These are phyloP conservation scores for Neodiprion lecontei DNA, from an alignment of 1,140 invertebrate species.

Conservation along the genomic window DNA sequence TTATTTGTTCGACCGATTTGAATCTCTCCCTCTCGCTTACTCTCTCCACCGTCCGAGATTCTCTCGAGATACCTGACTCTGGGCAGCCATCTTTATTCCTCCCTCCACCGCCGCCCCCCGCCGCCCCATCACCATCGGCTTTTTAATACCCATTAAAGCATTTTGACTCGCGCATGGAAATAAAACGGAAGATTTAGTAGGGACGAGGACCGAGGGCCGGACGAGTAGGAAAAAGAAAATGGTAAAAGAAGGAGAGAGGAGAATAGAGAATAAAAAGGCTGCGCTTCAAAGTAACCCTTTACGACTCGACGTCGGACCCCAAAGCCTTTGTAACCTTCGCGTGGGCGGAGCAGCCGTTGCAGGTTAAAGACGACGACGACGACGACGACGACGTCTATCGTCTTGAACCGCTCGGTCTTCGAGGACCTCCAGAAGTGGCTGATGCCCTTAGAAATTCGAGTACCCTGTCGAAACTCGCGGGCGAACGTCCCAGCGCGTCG, in stretches of 20 bases:
- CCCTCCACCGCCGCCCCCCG: not conserved
- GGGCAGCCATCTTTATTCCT: too few species aligned
- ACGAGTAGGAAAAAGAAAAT: not conserved
- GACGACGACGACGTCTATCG: not conserved
- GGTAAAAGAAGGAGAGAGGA: not conserved
- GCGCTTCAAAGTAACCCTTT: conserved; percentile 7
- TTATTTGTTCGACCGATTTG: conserved; percentile 47
- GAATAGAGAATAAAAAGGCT: not conserved
- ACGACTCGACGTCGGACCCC: not conserved
- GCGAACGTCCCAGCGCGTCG: not conserved
- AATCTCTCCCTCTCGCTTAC: conserved; percentile 25
- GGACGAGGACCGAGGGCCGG: not conserved
- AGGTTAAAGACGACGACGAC: not conserved
- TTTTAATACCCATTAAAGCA: conserved; percentile 1
- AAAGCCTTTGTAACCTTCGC: not conserved
- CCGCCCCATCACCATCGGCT: not conserved
- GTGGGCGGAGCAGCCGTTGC: not conserved
- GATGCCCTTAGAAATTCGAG: not conserved
- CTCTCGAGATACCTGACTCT: not conserved
- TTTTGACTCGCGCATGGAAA: conserved; percentile 4
- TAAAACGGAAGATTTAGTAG: conserved; percentile 5
- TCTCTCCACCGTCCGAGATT: not conserved
- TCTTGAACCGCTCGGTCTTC: not conserved
- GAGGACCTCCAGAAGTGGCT: conserved; percentile 3
- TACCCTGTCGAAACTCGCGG: not conserved